These are phyloP conservation scores for Orbicella faveolata DNA, from an alignment of 64 coral and sea anemone genomes.

Conservation along the genomic window DNA sequence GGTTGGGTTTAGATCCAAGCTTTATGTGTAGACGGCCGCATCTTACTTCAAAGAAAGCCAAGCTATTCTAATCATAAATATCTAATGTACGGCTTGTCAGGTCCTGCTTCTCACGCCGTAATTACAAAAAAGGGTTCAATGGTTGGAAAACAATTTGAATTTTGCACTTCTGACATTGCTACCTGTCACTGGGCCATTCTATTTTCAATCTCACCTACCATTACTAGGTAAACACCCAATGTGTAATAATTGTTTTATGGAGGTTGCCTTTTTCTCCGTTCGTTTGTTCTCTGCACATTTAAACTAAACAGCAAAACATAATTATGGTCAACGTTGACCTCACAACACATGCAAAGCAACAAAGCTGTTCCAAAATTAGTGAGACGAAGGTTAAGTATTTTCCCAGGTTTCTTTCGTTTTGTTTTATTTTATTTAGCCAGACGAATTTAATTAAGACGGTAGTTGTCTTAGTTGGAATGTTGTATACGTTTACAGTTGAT, in stretches of 20 bases:
- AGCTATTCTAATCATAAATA: not conserved
- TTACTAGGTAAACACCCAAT: not conserved
- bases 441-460: not conserved
- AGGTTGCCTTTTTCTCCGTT: not conserved
- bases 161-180: slow-evolving; percentile 5
- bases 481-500: not conserved
- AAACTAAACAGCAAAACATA: not conserved
- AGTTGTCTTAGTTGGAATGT: not conserved
- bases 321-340: not conserved
- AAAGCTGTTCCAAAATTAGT: not conserved
- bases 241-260: slow-evolving; percentile 13
- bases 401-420: not conserved
- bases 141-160: slow-evolving; percentile 15
- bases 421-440: not conserved
- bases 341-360: not conserved
- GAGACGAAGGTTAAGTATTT: not conserved
- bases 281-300: not conserved
- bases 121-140: not conserved
- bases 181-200: not conserved
- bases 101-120: not conserved
- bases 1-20: not conserved
- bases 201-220: not conserved
- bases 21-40: not conserved
- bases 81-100: not conserved
- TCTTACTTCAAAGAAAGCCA: no score